Base-by-base conservation (phyloP, 2,888 invertebrate genomes). In the Dilophus febrilis region DNA sequence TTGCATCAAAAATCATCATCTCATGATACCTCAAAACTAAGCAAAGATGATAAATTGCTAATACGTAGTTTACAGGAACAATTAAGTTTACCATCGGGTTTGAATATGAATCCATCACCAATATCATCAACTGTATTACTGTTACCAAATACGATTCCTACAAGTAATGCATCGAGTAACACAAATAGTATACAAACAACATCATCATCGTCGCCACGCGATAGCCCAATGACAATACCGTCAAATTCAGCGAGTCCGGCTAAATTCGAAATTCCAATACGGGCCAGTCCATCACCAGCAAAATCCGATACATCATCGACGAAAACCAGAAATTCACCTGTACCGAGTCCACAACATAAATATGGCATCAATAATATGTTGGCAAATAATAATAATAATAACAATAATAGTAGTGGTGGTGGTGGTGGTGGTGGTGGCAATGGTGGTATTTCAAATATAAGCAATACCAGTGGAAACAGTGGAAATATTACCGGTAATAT, bases 301-400 rank as follows among this genome's bases (percentile, higher is more conserved):
- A 65, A 70, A 36, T 70, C 72, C 8, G 68, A 71, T 29, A 68
- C 72, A 45, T 66, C 72, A 6, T 71, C 72, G 2, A 71, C 70
- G 46, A 67, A 71, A 3, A 65, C 65, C 2, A 60, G 69, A 1
- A 60, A 69, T 16, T 65, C 70, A 4, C 62, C 71, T 2, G 60
- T 69, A 1, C 65, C 71, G 4, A 62, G 61, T 44, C 59, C 62
- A 1, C n/a, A n/a, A n/a, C 59, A 60, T 18, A 43, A 43, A 32
- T 61, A 59, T 31, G 58, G 59, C 38, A 59, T 58, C 4, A 60
- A 58, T 41, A 53, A 59, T 18, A 60, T 59, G 13, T 59, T 59
- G 18, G 59, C 58, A 42, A 58, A 59, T 38, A 58, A 54, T 43
- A 58, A 59, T 36, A 29, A 37, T 22, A 47, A 22, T 22, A 29